Base-by-base conservation (phyloP, 2,797 vertebrate species). In the Anas flavirostris region DNA sequence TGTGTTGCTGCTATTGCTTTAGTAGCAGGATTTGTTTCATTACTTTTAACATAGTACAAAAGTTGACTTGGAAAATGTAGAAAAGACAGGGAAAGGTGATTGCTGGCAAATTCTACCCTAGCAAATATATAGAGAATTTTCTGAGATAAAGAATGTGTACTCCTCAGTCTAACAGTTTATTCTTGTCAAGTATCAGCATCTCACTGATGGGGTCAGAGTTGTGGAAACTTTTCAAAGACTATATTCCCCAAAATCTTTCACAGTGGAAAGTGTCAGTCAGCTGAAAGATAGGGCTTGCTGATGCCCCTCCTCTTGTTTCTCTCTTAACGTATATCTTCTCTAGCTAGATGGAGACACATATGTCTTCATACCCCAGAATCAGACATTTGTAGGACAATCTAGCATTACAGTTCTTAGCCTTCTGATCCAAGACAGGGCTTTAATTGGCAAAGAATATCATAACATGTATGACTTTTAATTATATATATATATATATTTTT, bases 141-240 rank as follows among this genome's bases (percentile, higher is more conserved):
- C 16, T 64, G 60, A 74, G 35, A 59, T 59, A 82, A 73, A 53
- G 77, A 64, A 48, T 31, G 8, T 8, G 8, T 31, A 26, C 22
- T 82, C 21, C 43, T 31, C 8, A 0, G 15, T 63, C 33, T 50
- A 82, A 69, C 8, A 63, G 67, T 12, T 28, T 16, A 62, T 25
- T 14, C 23, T 26, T 59, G 28, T 63, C 60, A 60, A 81, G 39
- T 44, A 79, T 76, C n/a, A 48, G 35, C 39, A 39, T 31, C 16
- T 3, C 63, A 3, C 63, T 80, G 53, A 75, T 17, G 76, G 59
- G 8, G 23, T 86, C 46, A 50, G 41, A 73, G 37, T 5, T 91
- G 67, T 63, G 80, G 37, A 16, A 93, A 77, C 43, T 77, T 91
- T 56, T 76, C 56, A 76, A 80, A 91, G 33, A 77, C 94, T 89